Evolutionary conservation across 2,113 vertebrate genomes (phyloP).

Genomic region (Myotis davidii): DNA sequence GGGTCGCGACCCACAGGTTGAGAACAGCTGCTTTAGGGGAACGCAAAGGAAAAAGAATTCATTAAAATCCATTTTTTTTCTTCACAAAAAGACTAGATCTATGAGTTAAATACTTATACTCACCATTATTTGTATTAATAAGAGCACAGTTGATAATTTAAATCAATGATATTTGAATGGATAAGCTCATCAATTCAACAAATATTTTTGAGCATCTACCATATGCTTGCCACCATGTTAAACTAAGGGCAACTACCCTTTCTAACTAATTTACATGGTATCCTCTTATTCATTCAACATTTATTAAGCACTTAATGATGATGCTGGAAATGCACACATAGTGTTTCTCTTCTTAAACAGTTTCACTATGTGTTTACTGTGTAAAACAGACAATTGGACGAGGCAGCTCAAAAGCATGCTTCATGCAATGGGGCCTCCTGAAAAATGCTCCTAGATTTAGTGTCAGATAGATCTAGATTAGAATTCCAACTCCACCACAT

Average conservation of each 20-base stretch:
- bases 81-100: conserved; percentile 12
- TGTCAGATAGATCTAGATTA: background rate
- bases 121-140: conserved; percentile 42
- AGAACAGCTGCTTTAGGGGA: background rate
- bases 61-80: conserved; percentile 33
- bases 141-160: conserved; percentile 25
- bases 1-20: too few relatives aligned
- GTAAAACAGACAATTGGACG: conserved; percentile 5
- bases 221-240: background rate
- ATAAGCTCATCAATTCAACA: conserved; percentile 44
- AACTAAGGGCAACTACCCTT: background rate
- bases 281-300: conserved; percentile 26
- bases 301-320: conserved; percentile 13
- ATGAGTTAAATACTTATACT: conserved; percentile 36
- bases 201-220: conserved; percentile 15
- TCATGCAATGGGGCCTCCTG: background rate
- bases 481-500: conserved; percentile 1
- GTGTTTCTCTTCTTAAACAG: conserved; percentile 21
- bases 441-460: background rate
- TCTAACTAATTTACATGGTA: conserved; percentile 7
- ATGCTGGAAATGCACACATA: background rate
- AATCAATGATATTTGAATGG: conserved; percentile 19
- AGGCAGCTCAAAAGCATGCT: background rate
- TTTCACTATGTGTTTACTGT: background rate
- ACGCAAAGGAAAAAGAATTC: background rate